A percentile compares a stretch with the other conserved stretches of the same genome.
Conservation (phyloP, 1,140 invertebrate genomes). For the Leptinotarsa lineolata region DNA sequence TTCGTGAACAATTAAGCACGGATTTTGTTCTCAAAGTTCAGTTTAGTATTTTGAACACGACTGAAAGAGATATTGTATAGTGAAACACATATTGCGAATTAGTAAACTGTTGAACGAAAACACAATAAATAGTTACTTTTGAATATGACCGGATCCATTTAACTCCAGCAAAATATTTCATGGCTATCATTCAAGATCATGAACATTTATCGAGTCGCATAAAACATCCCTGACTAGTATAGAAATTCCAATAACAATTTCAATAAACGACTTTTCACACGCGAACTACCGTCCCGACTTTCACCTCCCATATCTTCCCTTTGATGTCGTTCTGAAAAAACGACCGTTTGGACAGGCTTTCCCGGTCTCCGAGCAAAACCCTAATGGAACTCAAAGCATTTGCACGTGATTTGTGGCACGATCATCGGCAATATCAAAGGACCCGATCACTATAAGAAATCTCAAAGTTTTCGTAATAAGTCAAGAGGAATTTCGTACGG, state of each 20-base stretch:
- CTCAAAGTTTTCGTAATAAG: conserved; percentile 39
- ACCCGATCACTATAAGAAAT: conserved; percentile 32
- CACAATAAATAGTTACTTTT: too few relatives aligned
- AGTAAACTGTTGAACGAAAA: too few relatives aligned
- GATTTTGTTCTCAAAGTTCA: too few relatives aligned
- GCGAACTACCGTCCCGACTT: conserved; percentile 14
- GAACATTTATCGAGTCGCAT: not conserved
- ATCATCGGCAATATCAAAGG: conserved; percentile 28
- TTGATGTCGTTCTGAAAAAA: conserved; percentile 21
- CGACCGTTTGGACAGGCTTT: conserved; percentile 21
- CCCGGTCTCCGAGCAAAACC: not conserved
- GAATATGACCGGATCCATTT: too few relatives aligned
- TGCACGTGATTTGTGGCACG: conserved; percentile 32
- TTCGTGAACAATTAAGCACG: too few relatives aligned
- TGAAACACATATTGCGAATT: too few relatives aligned
- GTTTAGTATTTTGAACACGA: too few relatives aligned
- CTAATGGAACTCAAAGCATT: conserved; percentile 27
- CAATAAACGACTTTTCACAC: conserved; percentile 17
- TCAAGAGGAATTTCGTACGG: conserved; percentile 38
- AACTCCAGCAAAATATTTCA: too few relatives aligned
- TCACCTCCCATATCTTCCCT: conserved; percentile 21
- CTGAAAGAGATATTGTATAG: too few relatives aligned
- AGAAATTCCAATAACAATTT: conserved; percentile 26
- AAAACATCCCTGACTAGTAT: not conserved
- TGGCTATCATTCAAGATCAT: not conserved